Evolutionary conservation across 1,140 invertebrate species (phyloP).

Genomic region (Planococcus citri): DNA sequence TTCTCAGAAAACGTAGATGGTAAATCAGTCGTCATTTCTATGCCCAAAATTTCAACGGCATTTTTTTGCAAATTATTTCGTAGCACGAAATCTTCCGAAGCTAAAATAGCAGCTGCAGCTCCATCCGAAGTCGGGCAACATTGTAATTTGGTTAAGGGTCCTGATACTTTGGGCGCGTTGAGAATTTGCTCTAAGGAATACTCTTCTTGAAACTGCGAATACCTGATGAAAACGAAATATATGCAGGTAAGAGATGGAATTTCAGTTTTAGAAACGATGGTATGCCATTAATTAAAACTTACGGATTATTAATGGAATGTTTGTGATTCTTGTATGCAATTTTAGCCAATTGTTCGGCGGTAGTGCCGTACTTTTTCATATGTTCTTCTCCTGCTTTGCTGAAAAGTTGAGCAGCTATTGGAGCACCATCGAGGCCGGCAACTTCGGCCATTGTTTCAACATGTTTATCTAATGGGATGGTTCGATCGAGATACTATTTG

Average conservation of each 20-base stretch:
- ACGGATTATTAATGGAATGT: constrained; percentile 92
- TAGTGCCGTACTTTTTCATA: constrained; percentile 94
- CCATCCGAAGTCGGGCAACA: constrained; percentile 97
- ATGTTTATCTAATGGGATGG: constrained; percentile 89
- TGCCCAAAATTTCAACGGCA: constrained; percentile 88
- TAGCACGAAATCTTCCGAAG: constrained; percentile 80
- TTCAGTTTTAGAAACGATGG: neutral
- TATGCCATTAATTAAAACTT: constrained; percentile 38
- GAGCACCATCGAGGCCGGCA: constrained; percentile 60
- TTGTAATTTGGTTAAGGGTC: constrained; percentile 85
- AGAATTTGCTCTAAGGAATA: constrained; percentile 81
- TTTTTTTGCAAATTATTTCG: constrained; percentile 63
- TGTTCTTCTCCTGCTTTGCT: constrained; percentile 93
- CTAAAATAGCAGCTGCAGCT: constrained; percentile 78
- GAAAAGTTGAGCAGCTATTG: constrained; percentile 89
- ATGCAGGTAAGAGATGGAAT: constrained; percentile 22
- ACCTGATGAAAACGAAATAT: constrained; percentile 36
- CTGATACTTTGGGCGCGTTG: constrained; percentile 70
- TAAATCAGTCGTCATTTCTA: constrained; percentile 92
- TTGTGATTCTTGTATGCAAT: constrained; percentile 96
- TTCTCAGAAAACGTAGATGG: constrained; percentile 69
- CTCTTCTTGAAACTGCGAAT: constrained; percentile 84
- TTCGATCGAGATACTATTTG: constrained; percentile 67
- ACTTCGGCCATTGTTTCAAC: constrained; percentile 72
- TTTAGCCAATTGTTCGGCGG: constrained; percentile 85